Percentiles rank a stretch among this genome's conserved stretches.
phyloP scores from a whole-genome alignment of 2,797 vertebrate species.

The Momotus momota region DNA sequence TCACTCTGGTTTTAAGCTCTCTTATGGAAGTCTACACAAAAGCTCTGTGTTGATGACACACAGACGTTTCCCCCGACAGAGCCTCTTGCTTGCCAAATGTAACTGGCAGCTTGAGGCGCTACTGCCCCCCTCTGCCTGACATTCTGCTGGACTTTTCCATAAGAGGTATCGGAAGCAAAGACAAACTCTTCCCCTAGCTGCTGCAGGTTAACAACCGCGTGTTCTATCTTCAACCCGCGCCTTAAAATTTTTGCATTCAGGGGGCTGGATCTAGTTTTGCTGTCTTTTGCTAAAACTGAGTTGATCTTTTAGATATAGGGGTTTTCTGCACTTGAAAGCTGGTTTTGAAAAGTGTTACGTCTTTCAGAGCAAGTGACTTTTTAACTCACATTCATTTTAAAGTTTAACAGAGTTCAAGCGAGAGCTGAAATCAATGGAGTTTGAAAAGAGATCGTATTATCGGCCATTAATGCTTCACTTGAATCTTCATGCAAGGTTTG shows the following conservation, averaged over 20 bases:
- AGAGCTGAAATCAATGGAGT: not conserved
- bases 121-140: slow-evolving; percentile 36
- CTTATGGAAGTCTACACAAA: not conserved
- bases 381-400: not conserved
- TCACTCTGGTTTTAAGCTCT: not conserved
- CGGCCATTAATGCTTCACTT: not conserved
- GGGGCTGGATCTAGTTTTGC: not conserved
- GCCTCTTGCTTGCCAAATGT: not conserved
- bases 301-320: not conserved
- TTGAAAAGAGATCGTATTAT: not conserved
- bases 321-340: not conserved
- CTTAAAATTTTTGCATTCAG: not conserved
- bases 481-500: not conserved
- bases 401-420: slow-evolving; percentile 31
- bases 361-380: not conserved
- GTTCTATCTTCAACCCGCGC: not conserved
- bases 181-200: not conserved
- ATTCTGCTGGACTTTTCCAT: not conserved
- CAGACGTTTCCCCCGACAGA: not conserved
- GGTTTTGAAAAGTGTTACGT: not conserved
- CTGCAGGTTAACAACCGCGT: not conserved
- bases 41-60: not conserved
- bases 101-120: not conserved
- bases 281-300: not conserved
- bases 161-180: not conserved